Evolutionary conservation across 2,113 vertebrate genomes (phyloP).

Genomic region (Notothenia coriiceps): DNA sequence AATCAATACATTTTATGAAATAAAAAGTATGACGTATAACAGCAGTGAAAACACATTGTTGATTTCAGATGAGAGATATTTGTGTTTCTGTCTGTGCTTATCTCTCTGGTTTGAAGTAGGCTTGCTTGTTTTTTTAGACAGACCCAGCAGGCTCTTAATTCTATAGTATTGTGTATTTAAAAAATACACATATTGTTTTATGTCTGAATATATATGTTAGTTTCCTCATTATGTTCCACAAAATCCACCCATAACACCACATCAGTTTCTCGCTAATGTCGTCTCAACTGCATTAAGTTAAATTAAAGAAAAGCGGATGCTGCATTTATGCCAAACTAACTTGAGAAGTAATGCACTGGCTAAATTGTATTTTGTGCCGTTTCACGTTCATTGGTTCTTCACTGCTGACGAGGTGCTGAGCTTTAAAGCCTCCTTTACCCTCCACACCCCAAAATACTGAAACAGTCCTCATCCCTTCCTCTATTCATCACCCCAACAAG

Average conservation of each 20-base stretch:
- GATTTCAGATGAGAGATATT: not conserved
- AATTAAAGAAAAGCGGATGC: not conserved
- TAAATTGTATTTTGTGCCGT: not conserved
- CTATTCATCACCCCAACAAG: constrained; percentile 76
- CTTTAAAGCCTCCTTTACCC: constrained; percentile 54
- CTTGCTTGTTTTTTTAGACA: not conserved
- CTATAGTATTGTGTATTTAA: not conserved
- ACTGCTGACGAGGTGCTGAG: constrained; percentile 33
- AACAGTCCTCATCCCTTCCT: constrained; percentile 62
- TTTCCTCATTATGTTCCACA: not conserved
- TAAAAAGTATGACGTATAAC: not conserved
- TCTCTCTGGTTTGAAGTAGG: not conserved
- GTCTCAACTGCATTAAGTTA: not conserved
- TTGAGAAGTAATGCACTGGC: not conserved
- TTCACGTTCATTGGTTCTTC: not conserved
- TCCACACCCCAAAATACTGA: constrained; percentile 58
- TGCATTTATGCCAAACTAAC: not conserved
- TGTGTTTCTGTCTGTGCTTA: not conserved
- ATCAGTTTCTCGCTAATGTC: not conserved
- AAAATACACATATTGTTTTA: not conserved
- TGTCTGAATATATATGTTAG: not conserved
- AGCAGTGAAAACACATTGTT: not conserved
- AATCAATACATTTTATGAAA: constrained; percentile 1
- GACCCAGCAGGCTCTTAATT: not conserved
- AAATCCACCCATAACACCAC: no score